Evolutionary conservation across 2,113 vertebrate genomes (phyloP), one percentile per base, ranked within the genome.

Genomic region (Elachura formosa): DNA sequence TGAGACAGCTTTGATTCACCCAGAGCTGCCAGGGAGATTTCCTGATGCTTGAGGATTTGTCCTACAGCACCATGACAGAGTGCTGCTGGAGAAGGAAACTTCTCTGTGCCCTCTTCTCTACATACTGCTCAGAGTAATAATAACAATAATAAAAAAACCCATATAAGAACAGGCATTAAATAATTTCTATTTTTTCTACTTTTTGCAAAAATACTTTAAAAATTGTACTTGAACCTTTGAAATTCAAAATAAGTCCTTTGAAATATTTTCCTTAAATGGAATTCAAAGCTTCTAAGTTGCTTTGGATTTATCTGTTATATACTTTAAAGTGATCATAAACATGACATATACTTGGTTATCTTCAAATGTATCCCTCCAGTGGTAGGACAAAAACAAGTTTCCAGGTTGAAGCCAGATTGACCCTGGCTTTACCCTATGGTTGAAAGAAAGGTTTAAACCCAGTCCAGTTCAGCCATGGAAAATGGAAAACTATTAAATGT

Each of bases 401-500:
- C 36, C 66, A 81, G 21, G 14, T 7, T 72, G 52, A 94, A 94
- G 49, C 41, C 46, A 61, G 23, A 56, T 9, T 85, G 52, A 76
- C n/a, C 58, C 49, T 85, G 22, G 8, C 13, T 84, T 93, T 97
- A 87, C n/a, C 10, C 21, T 55, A 2, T 92, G 45, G 43, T 64
- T 94, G 77, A 92, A 87, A 85, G 55, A 62, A 87, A 38, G 12
- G 7, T 94, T 94, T 96, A 92, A 92, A 96, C 26, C 34, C 64
- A 95, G 87, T 56, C 79, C 62, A 84, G 72, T 86, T 55, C 71
- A 92, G 38, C 8, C 14, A 14, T 83, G 68, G 84, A 89, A 93
- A 95, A 75, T 49, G 51, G 63, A 96, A 96, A 86, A 90, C 88
- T 96, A 97, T 97, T 94, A 94, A 95, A 82, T 89, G 26, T 91